Percentiles rank a stretch among this genome's conserved stretches.
Evolutionary conservation across 1,140 invertebrate species (phyloP).

Genomic region (Episyrphus balteatus): DNA sequence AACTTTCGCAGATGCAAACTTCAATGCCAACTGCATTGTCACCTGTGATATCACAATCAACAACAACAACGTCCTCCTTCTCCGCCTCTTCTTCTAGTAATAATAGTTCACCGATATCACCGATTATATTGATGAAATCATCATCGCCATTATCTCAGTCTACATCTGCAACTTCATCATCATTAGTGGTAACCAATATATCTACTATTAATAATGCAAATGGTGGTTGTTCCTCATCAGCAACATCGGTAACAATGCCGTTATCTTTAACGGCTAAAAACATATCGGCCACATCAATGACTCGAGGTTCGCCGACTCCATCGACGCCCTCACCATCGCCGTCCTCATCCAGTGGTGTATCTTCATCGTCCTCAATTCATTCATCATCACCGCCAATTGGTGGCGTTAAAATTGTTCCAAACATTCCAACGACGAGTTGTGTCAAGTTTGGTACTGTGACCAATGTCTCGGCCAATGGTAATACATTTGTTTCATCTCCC

Average conservation of each 20-base stretch:
- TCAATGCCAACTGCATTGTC: constrained; percentile 15
- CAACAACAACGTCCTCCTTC: constrained; percentile 8
- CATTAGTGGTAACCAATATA: constrained; percentile 7
- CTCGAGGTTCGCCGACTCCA: constrained; percentile 30
- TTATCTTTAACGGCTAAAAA: constrained; percentile 10
- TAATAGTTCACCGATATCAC: too few species aligned
- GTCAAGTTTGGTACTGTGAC: too few species aligned
- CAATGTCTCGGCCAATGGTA: too few species aligned
- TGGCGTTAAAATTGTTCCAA: too few species aligned
- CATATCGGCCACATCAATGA: constrained; percentile 12
- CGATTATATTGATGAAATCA: too few species aligned
- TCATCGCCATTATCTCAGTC: background rate
- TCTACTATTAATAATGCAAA: constrained; percentile 12
- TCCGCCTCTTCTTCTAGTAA: background rate
- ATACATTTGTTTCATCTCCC: too few species aligned
- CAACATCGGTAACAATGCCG: constrained; percentile 2
- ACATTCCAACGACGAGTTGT: too few species aligned
- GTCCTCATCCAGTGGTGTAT: constrained; percentile 27
- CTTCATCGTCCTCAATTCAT: constrained; percentile 29
- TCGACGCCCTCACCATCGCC: constrained; percentile 28
- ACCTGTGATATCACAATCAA: constrained; percentile 14
- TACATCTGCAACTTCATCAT: constrained; percentile 8
- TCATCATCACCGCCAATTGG: constrained; percentile 15
- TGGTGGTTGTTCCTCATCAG: constrained; percentile 18
- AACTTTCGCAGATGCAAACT: constrained; percentile 7